Evolutionary conservation across 2,113 vertebrate species (phyloP), one percentile per base, ranked within the genome.

Genomic region (Cheilinus undulatus): DNA sequence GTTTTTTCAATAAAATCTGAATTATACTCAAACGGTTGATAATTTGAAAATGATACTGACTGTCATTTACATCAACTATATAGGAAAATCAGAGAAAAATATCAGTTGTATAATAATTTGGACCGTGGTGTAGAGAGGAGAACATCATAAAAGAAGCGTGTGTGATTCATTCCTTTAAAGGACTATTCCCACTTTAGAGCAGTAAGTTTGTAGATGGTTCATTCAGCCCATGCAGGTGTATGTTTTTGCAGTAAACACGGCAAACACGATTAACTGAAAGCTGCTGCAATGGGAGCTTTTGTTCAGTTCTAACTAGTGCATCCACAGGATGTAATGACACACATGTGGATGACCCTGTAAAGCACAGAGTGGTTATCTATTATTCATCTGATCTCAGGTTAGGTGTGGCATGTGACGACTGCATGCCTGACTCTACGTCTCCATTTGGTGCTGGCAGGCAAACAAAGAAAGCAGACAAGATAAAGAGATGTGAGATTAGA

Each of bases 381-480:
- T 88, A 88, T 86, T 91, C 52, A 90, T 85, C 64, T 70, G 63
- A 71, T 79, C 76, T 80, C 74, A 82, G 78, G 73, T 78, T 80
- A 83, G 86, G 86, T 82, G 82, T 84, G 75, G 77, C 24, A 26
- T n/a, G 24, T 20, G 54, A 22, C 1, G 26, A 59, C 60, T 43
- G 27, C 34, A 58, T 20, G 53, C 70, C 52, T 30, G 24, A 58
- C 54, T 52, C 7, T 5, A 30, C 32, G 60, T 74, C 65, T 80
- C 52, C 17, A 5, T 38, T 77, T 7, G 43, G 52, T 10, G 17
- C 40, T 73, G 20, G 38, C 48, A 50, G 27, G 17, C 53, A 61
- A 28, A 72, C 58, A 51, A 62, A 70, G 63, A 52, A 54, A 52
- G 62, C 48, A 40, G 27, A 52, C 52, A 3, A 28, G 51, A 64